Evolutionary conservation across 1,140 invertebrate species (phyloP).

Genomic region (Amyelois transitella): DNA sequence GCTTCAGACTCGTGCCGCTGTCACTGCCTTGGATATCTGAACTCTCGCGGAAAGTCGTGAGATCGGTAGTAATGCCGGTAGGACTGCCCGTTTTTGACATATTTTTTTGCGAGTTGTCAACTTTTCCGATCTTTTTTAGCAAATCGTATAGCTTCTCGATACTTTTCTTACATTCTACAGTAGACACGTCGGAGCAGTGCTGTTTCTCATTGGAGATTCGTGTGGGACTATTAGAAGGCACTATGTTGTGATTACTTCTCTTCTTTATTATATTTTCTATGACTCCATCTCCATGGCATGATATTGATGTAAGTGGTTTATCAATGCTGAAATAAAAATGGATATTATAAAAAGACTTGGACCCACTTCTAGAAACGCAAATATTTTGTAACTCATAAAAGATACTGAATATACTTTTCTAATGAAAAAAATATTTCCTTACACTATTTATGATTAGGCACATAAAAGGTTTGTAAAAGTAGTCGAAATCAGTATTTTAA

Average conservation of each 20-base stretch:
- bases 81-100: not conserved
- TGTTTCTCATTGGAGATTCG: not conserved
- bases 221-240: not conserved
- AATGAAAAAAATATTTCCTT: too few species aligned
- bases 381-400: too few species aligned
- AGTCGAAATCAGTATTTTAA: too few species aligned
- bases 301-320: not conserved
- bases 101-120: constrained; percentile 13
- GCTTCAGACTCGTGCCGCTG: constrained; percentile 52
- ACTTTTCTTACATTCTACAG: constrained; percentile 49
- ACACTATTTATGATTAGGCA: too few species aligned
- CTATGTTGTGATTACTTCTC: not conserved
- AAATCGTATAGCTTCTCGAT: constrained; percentile 60
- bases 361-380: too few species aligned
- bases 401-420: too few species aligned
- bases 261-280: not conserved
- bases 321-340: too few species aligned
- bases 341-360: too few species aligned
- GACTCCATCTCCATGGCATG: not conserved
- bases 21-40: constrained; percentile 32
- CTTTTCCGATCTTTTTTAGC: constrained; percentile 38
- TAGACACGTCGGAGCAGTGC: not conserved
- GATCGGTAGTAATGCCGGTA: not conserved
- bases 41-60: constrained; percentile 5
- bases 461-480: too few species aligned